A percentile compares a stretch with the other conserved stretches of the same genome.
Conservation (phyloP, 37 sponge, comb jelly and placozoan genomes). For the Hexactinellida sp. region DNA sequence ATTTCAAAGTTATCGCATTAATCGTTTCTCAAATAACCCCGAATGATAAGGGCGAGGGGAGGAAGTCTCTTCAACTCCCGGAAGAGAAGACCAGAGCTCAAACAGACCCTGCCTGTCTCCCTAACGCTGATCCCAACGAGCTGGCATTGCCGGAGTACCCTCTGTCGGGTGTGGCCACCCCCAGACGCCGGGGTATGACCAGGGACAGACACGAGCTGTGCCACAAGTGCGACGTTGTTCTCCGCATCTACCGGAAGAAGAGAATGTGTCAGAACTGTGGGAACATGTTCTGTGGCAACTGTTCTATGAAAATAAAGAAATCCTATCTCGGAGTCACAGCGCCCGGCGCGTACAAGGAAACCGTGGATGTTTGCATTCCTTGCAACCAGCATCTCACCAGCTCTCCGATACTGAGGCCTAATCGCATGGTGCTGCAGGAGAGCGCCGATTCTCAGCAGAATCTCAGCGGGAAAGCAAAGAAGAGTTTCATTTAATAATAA, state of each 20-base stretch:
- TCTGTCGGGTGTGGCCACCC: neutral
- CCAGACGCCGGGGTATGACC: neutral
- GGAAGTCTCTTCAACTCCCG: neutral
- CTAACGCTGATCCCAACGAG: neutral
- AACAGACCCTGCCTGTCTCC: neutral
- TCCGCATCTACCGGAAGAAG: neutral
- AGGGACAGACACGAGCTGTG: neutral
- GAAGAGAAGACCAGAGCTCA: neutral
- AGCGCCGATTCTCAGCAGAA: neutral
- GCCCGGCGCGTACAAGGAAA: neutral
- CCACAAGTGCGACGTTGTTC: neutral
- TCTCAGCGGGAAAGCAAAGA: neutral
- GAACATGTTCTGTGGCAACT: neutral
- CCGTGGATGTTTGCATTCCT: neutral
- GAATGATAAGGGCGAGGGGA: neutral
- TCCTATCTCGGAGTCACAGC: neutral
- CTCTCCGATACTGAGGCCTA: neutral
- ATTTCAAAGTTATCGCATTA: neutral
- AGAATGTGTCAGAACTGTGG: slow-evolving; percentile 1
- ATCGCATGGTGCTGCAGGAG: slow-evolving; percentile 3
- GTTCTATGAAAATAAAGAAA: neutral
- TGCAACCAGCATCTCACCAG: neutral
- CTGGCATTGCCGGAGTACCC: neutral
- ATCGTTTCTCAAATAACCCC: neutral
- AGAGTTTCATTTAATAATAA: neutral